Base-by-base conservation (phyloP, 64 coral and sea anemone genomes). In the Cladopsammia gracilis region DNA sequence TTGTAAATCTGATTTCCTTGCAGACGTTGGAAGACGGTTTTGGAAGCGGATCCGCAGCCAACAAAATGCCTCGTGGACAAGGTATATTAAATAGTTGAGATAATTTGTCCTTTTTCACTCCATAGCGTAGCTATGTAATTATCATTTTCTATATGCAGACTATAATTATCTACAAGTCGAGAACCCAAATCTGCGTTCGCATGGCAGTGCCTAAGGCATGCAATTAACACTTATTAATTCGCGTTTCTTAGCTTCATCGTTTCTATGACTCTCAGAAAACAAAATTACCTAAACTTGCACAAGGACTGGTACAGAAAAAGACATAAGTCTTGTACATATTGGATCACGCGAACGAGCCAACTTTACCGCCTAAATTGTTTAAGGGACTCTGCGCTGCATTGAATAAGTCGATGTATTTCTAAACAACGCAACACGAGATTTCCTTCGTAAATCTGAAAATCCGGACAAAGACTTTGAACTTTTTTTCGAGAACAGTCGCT, bases 51-150 rank as follows among this genome's bases (percentile, higher is more conserved):
- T 43, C 18, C 45, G 14, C 9, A 12, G 15, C 16, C 9, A 12
- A 10, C 44, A 68, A 47, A 44, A 84, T 84, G 80, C 80, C 80
- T 67, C 80, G 80, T 7, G 80, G 62, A 62, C 62, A 60, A 84
- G 80, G 80, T 84, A 67, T 11, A 62, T 64, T 6, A 65, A 83
- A 83, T 65, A 47, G 44, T 47, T 84, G 45, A 47, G 10, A 67
- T 51, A 48, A 84, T 84, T 84, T 50, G 60, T 64, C 64, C 46
- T 58, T 25, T 62, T 84, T 43, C 48, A 16, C 50, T 24, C 80
- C 16, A 65, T 18, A 7, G 43, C 60, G 80, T 84, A 84, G 80
- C 61, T 84, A 84, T 47, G 80, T 84, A 84, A 84, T 84, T 84
- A 84, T 48, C 61, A 66, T 11, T 84, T 67, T 25, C 62, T 84